A percentile compares a stretch with the other conserved stretches of the same genome.
Evolutionary conservation across 2,888 invertebrate species (phyloP).

Genomic region (Lysandra bellargus): DNA sequence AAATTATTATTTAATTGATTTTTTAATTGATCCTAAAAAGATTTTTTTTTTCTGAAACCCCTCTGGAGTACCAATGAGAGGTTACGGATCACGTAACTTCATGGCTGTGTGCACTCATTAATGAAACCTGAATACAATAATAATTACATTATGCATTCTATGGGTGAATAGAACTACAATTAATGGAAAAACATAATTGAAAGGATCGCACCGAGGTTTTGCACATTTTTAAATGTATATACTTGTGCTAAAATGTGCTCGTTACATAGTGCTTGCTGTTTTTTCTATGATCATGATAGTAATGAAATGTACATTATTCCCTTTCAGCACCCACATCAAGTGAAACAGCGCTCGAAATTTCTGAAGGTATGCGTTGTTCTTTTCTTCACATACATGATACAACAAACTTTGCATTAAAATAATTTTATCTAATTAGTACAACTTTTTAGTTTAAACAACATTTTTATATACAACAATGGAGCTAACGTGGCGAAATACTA

Average conservation of each 20-base stretch:
- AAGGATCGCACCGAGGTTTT: background rate
- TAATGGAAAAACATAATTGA: conserved; percentile 2
- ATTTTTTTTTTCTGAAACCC: background rate
- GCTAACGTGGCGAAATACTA: background rate
- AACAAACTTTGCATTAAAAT: background rate
- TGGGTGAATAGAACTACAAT: background rate
- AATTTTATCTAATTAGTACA: no score
- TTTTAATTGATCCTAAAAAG: conserved; percentile 47
- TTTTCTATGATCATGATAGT: background rate
- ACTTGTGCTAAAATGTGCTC: background rate
- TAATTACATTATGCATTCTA: conserved; percentile 7
- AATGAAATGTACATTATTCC: conserved; percentile 45
- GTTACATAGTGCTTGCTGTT: background rate
- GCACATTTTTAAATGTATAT: background rate
- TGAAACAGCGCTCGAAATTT: conserved; percentile 83
- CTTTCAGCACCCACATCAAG: conserved; percentile 85
- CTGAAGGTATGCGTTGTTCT: conserved; percentile 67
- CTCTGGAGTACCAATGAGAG: conserved; percentile 31
- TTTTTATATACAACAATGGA: conserved; percentile 6
- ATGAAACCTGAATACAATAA: conserved; percentile 5
- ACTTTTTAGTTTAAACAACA: no score
- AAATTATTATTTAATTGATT: background rate
- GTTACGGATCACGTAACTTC: background rate
- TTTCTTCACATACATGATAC: background rate
- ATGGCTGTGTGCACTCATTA: conserved; percentile 3